phyloP scores from a whole-genome alignment of 2,888 invertebrate species.

The Loripinus fragilis region DNA sequence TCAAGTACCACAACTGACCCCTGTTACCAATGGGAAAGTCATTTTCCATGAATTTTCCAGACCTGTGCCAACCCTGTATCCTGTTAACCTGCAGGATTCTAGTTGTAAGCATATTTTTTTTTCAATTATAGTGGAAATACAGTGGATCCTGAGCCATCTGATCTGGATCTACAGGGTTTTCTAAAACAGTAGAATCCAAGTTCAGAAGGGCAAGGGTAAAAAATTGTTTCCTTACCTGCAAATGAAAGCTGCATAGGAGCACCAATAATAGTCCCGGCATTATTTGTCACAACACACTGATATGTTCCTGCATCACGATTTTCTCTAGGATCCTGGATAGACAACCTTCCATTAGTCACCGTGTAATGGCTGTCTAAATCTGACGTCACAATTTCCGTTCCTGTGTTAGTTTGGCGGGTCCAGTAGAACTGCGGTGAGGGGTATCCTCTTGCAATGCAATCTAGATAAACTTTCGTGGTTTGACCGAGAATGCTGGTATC shows the following conservation, averaged over 20 bases:
- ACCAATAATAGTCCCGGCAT: slow-evolving; percentile 73
- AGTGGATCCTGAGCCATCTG: too few species aligned
- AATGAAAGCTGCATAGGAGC: slow-evolving; percentile 71
- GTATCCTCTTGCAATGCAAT: slow-evolving; percentile 66
- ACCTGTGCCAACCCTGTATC: too few species aligned
- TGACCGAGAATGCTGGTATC: slow-evolving; percentile 60
- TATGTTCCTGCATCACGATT: slow-evolving; percentile 73
- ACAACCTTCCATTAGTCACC: slow-evolving; percentile 76
- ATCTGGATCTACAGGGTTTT: too few species aligned
- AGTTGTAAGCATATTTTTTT: too few species aligned
- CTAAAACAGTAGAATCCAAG: too few species aligned
- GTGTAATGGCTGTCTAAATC: slow-evolving; percentile 62
- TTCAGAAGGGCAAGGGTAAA: too few species aligned
- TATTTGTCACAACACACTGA: slow-evolving; percentile 75
- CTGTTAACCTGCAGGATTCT: too few species aligned
- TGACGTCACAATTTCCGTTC: slow-evolving; percentile 18
- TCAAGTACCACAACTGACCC: too few species aligned
- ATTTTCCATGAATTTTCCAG: too few species aligned
- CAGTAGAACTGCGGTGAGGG: slow-evolving; percentile 72
- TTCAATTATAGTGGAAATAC: too few species aligned
- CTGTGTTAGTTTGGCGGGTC: slow-evolving; percentile 36
- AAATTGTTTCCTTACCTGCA: slow-evolving; percentile 70
- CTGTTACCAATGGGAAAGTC: too few species aligned
- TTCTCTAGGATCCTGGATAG: slow-evolving; percentile 72
- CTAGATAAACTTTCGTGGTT: slow-evolving; percentile 52